A percentile compares a stretch with the other conserved stretches of the same genome.
Conservation (phyloP, 2,888 invertebrate genomes). For the Parnassius mnemosyne region DNA sequence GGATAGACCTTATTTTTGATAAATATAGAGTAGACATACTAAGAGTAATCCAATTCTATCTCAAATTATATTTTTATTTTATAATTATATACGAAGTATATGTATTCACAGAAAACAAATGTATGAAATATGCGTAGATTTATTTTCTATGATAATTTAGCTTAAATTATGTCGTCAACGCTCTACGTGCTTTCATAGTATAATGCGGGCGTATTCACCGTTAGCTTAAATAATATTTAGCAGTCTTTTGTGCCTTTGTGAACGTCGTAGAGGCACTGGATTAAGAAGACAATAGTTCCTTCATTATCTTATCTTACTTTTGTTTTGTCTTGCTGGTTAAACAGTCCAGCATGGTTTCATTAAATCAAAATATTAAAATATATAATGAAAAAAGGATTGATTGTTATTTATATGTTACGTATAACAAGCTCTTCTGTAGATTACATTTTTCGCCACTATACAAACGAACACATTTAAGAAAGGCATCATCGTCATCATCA, state of each 20-base stretch:
- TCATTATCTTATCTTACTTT: slow-evolving; percentile 27
- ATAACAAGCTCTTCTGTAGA: too few species aligned
- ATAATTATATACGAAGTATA: too few species aligned
- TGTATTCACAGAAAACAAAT: too few species aligned
- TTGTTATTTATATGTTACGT: too few species aligned
- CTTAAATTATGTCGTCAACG: slow-evolving; percentile 16
- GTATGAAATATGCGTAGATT: neutral
- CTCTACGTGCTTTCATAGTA: slow-evolving; percentile 13
- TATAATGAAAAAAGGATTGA: neutral
- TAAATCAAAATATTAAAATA: neutral
- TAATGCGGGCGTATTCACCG: slow-evolving; percentile 30
- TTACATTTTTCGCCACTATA: too few species aligned
- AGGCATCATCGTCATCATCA: too few species aligned
- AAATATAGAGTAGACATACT: too few species aligned
- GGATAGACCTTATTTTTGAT: too few species aligned
- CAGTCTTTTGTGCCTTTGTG: slow-evolving; percentile 31
- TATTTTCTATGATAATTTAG: slow-evolving; percentile 17
- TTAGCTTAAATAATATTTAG: slow-evolving; percentile 32
- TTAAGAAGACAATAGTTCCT: slow-evolving; percentile 25
- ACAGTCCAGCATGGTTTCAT: slow-evolving; percentile 1
- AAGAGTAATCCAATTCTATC: neutral
- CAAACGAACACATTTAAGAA: too few species aligned
- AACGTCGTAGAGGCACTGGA: slow-evolving; percentile 16
- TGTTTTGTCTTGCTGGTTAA: slow-evolving; percentile 11
- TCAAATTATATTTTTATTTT: neutral